Base-by-base conservation (phyloP, 2,113 vertebrate genomes). In the Siphamia tubifer region DNA sequence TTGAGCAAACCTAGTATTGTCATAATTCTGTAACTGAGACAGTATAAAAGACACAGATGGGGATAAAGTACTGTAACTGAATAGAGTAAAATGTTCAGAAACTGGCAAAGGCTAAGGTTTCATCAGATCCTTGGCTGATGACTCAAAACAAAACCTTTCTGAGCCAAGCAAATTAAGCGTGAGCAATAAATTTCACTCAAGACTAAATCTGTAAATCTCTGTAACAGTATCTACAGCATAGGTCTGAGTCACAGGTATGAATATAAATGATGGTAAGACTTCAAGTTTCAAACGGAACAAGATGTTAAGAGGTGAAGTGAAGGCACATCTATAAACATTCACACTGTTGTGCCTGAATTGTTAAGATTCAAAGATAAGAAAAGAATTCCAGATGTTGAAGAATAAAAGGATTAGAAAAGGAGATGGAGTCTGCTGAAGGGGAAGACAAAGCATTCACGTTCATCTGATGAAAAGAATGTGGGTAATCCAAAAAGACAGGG, bases 401-500 rank as follows among this genome's bases (percentile, higher is more conserved):
- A 79, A 64, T 39, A 3, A 12, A 32, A 31, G 39, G 68, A 57
- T 56, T 49, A 32, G 39, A 52, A 52, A 39, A 42, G 25, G 55
- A 76, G 45, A 77, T 60, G 49, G 53, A 47, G 53, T 30, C 20
- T 36, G 40, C 54, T 45, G 57, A n/a, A 74, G 39, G 39, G 53
- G 17, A 74, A 55, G 43, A 35, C 31, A 70, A 49, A 79, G 44
- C 38, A 35, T 60, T 85, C 65, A 20, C 28, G 40, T 48, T 74
- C 74, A 77, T 82, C 16, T 48, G 70, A 79, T 74, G 44, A 81
- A 77, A 73, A 72, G 24, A 75, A 70, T 38, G 74, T 51, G 69
- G 77, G 57, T 80, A 57, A 88, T 88, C 73, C 63, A 53, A 51
- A 58, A 65, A 44, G 80, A 68, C 61, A 86, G 30, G 68, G 35